phyloP scores from a whole-genome alignment of 2,797 vertebrate genomes.

The Hybognathus amarus region DNA sequence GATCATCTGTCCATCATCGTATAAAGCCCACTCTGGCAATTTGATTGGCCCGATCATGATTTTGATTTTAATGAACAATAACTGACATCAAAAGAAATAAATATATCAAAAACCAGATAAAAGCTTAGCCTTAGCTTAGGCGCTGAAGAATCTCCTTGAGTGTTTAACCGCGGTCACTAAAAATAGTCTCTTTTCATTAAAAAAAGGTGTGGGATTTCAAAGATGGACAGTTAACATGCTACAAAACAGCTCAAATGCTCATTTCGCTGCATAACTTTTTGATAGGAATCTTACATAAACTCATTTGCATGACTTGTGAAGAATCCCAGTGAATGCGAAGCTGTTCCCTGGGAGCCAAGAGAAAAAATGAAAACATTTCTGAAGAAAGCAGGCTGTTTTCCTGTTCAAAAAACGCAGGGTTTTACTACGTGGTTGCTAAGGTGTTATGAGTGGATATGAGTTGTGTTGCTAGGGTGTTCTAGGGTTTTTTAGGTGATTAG shows the following conservation, averaged over 20 bases:
- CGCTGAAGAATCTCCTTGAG: neutral
- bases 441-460: too few species aligned
- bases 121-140: neutral
- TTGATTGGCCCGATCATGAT: too few species aligned
- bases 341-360: neutral
- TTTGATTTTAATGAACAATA: too few species aligned
- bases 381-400: neutral
- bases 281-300: neutral
- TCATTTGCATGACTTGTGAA: slow-evolving; percentile 18
- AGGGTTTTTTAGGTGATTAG: neutral
- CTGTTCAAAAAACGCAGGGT: too few species aligned
- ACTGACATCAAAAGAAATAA: neutral
- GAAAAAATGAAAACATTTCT: too few species aligned
- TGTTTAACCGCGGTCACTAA: neutral
- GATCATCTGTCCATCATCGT: too few species aligned
- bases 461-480: too few species aligned
- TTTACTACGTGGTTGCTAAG: neutral
- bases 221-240: neutral
- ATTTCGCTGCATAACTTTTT: neutral
- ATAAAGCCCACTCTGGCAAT: too few species aligned
- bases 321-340: neutral
- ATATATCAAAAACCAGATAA: neutral
- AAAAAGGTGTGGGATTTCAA: neutral
- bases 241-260: neutral
- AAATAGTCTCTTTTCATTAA: neutral